These are phyloP conservation scores for Alloplasta piceator DNA, from an alignment of 2,888 invertebrate genomes.

Conservation along the genomic window DNA sequence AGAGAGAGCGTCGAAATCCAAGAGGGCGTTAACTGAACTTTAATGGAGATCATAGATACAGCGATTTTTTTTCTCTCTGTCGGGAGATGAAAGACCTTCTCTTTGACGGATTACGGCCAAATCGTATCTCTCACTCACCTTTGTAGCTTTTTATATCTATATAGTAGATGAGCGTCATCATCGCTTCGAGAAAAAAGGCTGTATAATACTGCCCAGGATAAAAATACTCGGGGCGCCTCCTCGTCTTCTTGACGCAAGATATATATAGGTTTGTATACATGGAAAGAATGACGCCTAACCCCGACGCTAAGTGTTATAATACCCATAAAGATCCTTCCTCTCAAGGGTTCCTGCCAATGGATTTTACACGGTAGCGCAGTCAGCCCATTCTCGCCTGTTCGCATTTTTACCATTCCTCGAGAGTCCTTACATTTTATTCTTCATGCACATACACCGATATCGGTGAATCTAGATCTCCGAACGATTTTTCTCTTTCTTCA, in stretches of 20 bases:
- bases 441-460: slow-evolving; percentile 1
- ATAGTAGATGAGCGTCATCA: slow-evolving; percentile 23
- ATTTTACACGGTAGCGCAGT: slow-evolving; percentile 53
- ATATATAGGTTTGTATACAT: slow-evolving; percentile 15
- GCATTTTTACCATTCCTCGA: slow-evolving; percentile 42
- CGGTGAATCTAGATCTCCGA: slow-evolving; percentile 27
- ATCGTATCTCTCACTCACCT: slow-evolving; percentile 78
- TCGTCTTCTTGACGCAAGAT: slow-evolving; percentile 6
- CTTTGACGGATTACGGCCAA: slow-evolving; percentile 82
- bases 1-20: slow-evolving; percentile 69
- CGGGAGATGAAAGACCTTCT: slow-evolving; percentile 80
- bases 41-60: slow-evolving; percentile 83
- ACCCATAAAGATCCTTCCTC: slow-evolving; percentile 62
- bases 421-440: slow-evolving; percentile 43
- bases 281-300: slow-evolving; percentile 68
- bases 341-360: slow-evolving; percentile 23
- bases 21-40: slow-evolving; percentile 83
- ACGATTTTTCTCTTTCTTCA: slow-evolving; percentile 13
- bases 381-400: slow-evolving; percentile 52
- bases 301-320: slow-evolving; percentile 76
- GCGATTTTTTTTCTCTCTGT: slow-evolving; percentile 66
- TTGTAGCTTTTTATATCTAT: slow-evolving; percentile 9
- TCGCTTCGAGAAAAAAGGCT: slow-evolving; percentile 40
- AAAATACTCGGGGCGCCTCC: slow-evolving; percentile 46
- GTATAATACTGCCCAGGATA: slow-evolving; percentile 61